Evolutionary conservation across 2,888 invertebrate genomes (phyloP).

Genomic region (Tubulanus polymorphus): DNA sequence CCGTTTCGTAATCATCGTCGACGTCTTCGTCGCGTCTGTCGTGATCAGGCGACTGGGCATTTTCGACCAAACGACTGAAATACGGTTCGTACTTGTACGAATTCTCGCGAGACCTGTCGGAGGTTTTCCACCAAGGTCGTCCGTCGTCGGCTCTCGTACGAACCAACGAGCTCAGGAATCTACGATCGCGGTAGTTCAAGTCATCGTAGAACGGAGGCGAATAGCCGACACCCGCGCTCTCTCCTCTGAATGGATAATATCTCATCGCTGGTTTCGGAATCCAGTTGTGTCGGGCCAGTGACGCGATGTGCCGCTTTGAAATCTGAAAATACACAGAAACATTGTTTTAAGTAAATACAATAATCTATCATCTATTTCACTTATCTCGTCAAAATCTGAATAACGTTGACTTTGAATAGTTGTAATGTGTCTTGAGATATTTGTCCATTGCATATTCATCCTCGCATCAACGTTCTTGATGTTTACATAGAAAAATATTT

Average conservation of each 20-base stretch:
- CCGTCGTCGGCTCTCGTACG: not conserved
- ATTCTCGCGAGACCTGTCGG: not conserved
- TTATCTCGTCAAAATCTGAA: no score
- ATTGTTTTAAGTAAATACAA: no score
- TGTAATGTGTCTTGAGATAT: no score
- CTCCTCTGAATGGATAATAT: not conserved
- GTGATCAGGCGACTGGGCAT: not conserved
- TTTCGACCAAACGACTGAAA: not conserved
- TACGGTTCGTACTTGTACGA: not conserved
- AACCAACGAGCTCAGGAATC: not conserved
- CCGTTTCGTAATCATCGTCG: not conserved
- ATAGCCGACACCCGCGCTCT: no score
- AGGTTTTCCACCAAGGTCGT: slow-evolving; percentile 1
- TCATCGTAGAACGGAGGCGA: not conserved
- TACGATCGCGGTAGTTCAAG: not conserved
- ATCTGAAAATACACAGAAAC: no score
- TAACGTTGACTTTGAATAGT: no score
- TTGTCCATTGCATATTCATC: no score
- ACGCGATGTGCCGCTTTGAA: not conserved
- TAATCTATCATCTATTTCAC: no score
- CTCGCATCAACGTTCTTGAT: no score
- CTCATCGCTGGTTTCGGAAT: not conserved
- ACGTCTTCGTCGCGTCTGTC: not conserved
- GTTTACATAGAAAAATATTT: no score
- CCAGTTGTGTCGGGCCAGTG: not conserved